phyloP scores from a whole-genome alignment of 1,140 invertebrate genomes.

The Cotesia vestalis region DNA sequence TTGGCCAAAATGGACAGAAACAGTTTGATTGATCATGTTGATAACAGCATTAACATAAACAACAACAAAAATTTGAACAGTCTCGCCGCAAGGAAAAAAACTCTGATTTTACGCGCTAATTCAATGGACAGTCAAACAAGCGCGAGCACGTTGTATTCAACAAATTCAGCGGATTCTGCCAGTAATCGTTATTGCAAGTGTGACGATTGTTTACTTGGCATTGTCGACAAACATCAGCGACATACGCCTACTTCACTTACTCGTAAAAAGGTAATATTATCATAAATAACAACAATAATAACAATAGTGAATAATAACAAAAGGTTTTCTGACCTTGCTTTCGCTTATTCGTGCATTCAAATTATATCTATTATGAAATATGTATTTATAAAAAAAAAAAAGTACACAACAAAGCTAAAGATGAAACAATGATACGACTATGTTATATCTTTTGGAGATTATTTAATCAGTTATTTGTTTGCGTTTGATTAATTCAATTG shows the following conservation, averaged over 20 bases:
- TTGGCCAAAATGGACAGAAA: constrained; percentile 78
- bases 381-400: constrained; percentile 2
- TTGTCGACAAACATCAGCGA: constrained; percentile 76
- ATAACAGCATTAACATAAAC: constrained; percentile 19
- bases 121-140: constrained; percentile 82
- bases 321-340: constrained; percentile 15
- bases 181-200: constrained; percentile 73
- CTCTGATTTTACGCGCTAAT: constrained; percentile 73
- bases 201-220: constrained; percentile 84
- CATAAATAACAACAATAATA: neutral
- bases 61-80: neutral
- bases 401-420: constrained; percentile 16
- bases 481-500: neutral
- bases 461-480: neutral
- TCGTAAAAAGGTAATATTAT: constrained; percentile 70
- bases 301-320: constrained; percentile 7
- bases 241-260: constrained; percentile 62
- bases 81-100: constrained; percentile 39
- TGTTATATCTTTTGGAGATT: constrained; percentile 4
- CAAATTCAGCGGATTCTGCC: constrained; percentile 70
- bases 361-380: constrained; percentile 8
- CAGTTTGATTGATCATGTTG: constrained; percentile 44
- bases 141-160: constrained; percentile 73
- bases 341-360: constrained; percentile 19
- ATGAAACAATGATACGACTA: constrained; percentile 17